A percentile compares a stretch with the other conserved stretches of the same genome.
phyloP scores from a whole-genome alignment of 2,888 invertebrate genomes.

The Cataglyphis albicans region DNA sequence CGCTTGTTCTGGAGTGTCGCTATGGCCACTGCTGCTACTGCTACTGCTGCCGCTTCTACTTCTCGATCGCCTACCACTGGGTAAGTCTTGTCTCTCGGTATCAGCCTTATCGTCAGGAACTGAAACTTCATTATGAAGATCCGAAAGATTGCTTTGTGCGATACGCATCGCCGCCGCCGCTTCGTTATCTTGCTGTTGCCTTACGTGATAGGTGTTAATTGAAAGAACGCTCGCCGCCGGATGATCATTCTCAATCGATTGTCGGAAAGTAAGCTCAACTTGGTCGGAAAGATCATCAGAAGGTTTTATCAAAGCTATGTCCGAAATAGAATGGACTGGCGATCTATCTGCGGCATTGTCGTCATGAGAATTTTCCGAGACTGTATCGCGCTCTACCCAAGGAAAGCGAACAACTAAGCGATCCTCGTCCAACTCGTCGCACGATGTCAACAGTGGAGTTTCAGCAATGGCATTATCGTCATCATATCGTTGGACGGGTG shows the following conservation, averaged over 20 bases:
- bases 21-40: constrained; percentile 68
- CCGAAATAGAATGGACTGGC: neutral
- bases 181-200: constrained; percentile 18
- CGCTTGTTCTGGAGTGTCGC: constrained; percentile 68
- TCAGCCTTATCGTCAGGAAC: constrained; percentile 80
- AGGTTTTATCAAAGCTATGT: neutral
- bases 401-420: constrained; percentile 5
- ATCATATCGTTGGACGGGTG: constrained; percentile 40
- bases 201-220: neutral
- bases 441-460: constrained; percentile 44
- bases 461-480: constrained; percentile 55
- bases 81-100: constrained; percentile 79
- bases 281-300: constrained; percentile 54
- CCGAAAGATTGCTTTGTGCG: constrained; percentile 73
- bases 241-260: constrained; percentile 54
- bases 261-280: constrained; percentile 54
- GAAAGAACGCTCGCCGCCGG: neutral
- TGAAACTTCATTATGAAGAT: constrained; percentile 73
- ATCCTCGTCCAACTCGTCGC: constrained; percentile 40
- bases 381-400: constrained; percentile 8
- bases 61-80: constrained; percentile 69
- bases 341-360: neutral
- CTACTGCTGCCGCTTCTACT: constrained; percentile 49
- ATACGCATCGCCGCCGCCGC: constrained; percentile 57
- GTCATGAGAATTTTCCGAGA: neutral